Evolutionary conservation across 2,888 invertebrate species (phyloP).

Genomic region (Entomobrya multifasciata): DNA sequence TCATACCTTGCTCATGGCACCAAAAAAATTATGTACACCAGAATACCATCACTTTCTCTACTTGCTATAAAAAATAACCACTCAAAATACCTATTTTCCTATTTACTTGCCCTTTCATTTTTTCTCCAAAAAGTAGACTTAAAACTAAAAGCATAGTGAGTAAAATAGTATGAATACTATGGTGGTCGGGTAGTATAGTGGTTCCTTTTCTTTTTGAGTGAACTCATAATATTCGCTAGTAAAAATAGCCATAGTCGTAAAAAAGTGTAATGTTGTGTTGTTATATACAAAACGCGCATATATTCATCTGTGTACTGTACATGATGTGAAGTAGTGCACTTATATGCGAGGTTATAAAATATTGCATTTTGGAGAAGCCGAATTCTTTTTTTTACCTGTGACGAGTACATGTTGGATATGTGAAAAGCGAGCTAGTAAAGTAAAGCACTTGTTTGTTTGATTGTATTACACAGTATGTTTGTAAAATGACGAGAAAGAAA

Average conservation of each 20-base stretch:
- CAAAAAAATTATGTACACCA: not conserved
- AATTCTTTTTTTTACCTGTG: constrained; percentile 50
- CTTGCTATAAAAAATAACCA: not conserved
- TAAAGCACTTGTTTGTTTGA: constrained; percentile 23
- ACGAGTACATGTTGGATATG: no score
- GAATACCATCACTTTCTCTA: not conserved
- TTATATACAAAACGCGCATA: not conserved
- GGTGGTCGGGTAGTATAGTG: no score
- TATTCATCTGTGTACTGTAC: not conserved
- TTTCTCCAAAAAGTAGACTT: not conserved
- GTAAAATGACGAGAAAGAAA: not conserved
- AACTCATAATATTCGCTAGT: constrained; percentile 26
- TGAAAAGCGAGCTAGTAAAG: not conserved
- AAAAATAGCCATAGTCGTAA: constrained; percentile 32
- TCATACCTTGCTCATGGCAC: not conserved
- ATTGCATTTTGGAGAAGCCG: constrained; percentile 10
- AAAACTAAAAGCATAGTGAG: no score
- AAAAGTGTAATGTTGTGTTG: not conserved
- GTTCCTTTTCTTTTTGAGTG: no score
- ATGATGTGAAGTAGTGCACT: not conserved
- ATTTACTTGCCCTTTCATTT: not conserved
- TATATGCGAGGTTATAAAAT: no score
- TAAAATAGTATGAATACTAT: no score
- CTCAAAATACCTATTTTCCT: not conserved
- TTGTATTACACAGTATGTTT: not conserved